Percentiles rank a stretch among this genome's conserved stretches.
These are phyloP conservation scores for Cuculus canorus DNA, from an alignment of 2,797 vertebrate species.

Conservation along the genomic window DNA sequence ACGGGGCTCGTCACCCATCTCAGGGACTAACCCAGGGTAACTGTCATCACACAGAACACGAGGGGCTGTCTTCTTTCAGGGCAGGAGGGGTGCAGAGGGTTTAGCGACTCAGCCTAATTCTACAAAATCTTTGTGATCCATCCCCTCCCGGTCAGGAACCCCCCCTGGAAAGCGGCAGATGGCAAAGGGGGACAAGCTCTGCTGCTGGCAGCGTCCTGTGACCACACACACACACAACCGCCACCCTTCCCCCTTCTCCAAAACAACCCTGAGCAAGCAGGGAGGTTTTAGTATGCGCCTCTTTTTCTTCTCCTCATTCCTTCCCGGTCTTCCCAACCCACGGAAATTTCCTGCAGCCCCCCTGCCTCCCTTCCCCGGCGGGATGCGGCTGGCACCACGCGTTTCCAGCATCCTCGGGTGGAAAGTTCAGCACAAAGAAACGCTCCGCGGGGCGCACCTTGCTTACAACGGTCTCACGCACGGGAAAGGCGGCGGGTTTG, in stretches of 20 bases:
- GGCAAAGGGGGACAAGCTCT: slow-evolving; percentile 25
- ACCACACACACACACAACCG: background rate
- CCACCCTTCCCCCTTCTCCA: slow-evolving; percentile 7
- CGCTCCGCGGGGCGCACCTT: background rate
- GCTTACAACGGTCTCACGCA: background rate
- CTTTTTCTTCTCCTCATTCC: background rate
- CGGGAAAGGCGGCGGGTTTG: background rate
- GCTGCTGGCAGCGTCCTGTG: background rate
- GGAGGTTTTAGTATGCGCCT: background rate
- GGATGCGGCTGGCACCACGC: background rate
- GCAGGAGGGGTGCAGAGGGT: background rate
- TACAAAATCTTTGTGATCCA: background rate
- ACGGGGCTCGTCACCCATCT: background rate
- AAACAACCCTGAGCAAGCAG: background rate
- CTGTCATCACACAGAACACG: background rate
- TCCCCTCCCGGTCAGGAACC: background rate
- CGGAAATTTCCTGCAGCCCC: background rate
- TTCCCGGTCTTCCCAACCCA: background rate
- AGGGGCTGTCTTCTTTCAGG: background rate
- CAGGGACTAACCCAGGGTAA: background rate
- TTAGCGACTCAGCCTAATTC: background rate
- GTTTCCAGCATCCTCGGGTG: background rate
- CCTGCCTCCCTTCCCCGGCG: background rate
- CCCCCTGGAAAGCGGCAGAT: slow-evolving; percentile 41
- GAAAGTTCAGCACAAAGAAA: slow-evolving; percentile 34